phyloP scores from a whole-genome alignment of 2,888 invertebrate species.

The Nomada fucata region DNA sequence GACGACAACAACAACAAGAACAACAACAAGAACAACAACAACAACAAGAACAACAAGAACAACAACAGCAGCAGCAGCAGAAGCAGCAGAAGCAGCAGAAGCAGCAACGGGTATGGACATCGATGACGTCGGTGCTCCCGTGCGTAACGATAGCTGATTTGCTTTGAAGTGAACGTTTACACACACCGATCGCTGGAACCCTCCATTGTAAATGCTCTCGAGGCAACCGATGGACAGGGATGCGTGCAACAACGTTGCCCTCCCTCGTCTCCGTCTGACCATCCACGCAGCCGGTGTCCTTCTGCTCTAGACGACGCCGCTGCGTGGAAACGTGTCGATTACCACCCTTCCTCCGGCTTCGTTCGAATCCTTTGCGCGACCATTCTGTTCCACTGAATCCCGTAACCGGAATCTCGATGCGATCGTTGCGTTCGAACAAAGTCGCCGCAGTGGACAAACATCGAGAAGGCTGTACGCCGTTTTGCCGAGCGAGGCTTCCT shows the following conservation, averaged over 20 bases:
- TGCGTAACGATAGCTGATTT: conserved; percentile 69
- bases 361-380: conserved; percentile 53
- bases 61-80: conserved; percentile 24
- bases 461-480: conserved; percentile 33
- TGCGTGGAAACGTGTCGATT: conserved; percentile 37
- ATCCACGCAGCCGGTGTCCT: conserved; percentile 33
- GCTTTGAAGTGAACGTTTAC: conserved; percentile 72
- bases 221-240: conserved; percentile 34
- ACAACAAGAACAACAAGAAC: no score
- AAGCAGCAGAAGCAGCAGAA: conserved; percentile 29
- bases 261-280: conserved; percentile 39
- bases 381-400: conserved; percentile 64
- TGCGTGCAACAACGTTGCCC: conserved; percentile 33
- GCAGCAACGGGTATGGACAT: conserved; percentile 43
- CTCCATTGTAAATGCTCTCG: conserved; percentile 50
- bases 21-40: conserved; percentile 31
- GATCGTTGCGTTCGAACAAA: conserved; percentile 36
- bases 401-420: conserved; percentile 38
- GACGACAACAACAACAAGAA: conserved; percentile 1
- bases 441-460: conserved; percentile 58
- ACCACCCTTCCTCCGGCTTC: conserved; percentile 37
- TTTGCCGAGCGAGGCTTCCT: neutral
- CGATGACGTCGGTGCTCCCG: conserved; percentile 64
- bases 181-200: conserved; percentile 52
- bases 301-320: conserved; percentile 34